Evolutionary conservation across 2,888 invertebrate species (phyloP).

Genomic region (Galerucella nymphaeae): DNA sequence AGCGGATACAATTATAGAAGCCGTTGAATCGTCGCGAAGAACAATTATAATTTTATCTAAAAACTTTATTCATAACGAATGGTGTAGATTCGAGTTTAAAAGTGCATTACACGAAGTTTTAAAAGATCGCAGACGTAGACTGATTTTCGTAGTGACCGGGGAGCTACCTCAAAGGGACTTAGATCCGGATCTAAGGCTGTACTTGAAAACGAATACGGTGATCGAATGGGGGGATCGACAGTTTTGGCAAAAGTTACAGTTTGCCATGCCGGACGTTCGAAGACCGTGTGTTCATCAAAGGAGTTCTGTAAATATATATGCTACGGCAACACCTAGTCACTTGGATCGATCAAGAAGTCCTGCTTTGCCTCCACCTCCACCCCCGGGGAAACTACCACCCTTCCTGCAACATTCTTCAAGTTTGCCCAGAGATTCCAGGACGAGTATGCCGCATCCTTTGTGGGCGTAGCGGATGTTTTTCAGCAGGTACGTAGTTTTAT

Average conservation of each 20-base stretch:
- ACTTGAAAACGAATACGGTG: slow-evolving; percentile 90
- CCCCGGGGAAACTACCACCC: slow-evolving; percentile 72
- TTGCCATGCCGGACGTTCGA: slow-evolving; percentile 87
- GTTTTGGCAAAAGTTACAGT: slow-evolving; percentile 96
- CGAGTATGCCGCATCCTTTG: slow-evolving; percentile 74
- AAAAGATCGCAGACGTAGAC: slow-evolving; percentile 84
- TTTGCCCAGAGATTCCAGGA: slow-evolving; percentile 66
- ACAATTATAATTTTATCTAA: slow-evolving; percentile 91
- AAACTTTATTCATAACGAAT: slow-evolving; percentile 94
- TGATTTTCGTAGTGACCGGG: slow-evolving; percentile 91
- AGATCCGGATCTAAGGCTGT: slow-evolving; percentile 89
- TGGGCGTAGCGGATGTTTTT: slow-evolving; percentile 84
- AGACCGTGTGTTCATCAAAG: slow-evolving; percentile 73
- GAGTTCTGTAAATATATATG: slow-evolving; percentile 79
- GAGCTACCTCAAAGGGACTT: slow-evolving; percentile 90
- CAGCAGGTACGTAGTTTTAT: slow-evolving; percentile 59
- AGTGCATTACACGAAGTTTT: slow-evolving; percentile 91
- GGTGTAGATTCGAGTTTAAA: slow-evolving; percentile 95
- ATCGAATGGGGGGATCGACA: slow-evolving; percentile 94
- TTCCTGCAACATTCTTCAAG: slow-evolving; percentile 67
- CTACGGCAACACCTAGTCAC: slow-evolving; percentile 68
- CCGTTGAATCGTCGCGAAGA: slow-evolving; percentile 89
- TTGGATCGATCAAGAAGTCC: slow-evolving; percentile 70
- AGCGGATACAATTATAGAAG: slow-evolving; percentile 91
- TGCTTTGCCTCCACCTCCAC: slow-evolving; percentile 70